Evolutionary conservation across 2,888 invertebrate genomes (phyloP).

Genomic region (Callyntrura sp.): DNA sequence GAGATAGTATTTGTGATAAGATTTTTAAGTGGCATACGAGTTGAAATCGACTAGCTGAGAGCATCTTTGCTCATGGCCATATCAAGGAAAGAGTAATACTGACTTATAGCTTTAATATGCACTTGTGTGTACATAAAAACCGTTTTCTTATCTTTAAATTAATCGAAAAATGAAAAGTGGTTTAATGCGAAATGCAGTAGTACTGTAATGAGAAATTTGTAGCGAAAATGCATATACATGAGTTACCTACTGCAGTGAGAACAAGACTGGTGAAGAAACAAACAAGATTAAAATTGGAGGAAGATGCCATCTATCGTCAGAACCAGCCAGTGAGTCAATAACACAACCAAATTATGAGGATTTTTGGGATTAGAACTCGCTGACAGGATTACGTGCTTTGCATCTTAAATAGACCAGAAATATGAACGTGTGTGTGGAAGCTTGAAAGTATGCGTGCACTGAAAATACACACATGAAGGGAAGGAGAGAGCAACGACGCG

Average conservation of each 20-base stretch:
- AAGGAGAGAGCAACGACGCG: no score
- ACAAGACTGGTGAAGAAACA: not conserved
- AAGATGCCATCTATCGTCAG: slow-evolving; percentile 8
- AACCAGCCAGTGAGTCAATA: not conserved
- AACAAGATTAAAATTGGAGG: not conserved
- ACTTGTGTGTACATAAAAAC: not conserved
- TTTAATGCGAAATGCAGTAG: no score
- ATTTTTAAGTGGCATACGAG: not conserved
- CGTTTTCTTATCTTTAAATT: slow-evolving; percentile 44
- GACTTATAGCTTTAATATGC: slow-evolving; percentile 19
- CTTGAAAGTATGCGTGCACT: no score
- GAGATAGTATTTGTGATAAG: slow-evolving; percentile 1
- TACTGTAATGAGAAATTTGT: not conserved
- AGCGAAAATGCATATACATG: not conserved
- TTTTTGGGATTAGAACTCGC: no score
- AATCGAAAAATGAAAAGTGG: no score
- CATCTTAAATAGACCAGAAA: no score
- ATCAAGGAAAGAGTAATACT: no score
- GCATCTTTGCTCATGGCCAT: slow-evolving; percentile 17
- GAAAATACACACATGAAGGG: no score
- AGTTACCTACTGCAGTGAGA: not conserved
- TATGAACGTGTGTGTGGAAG: no score
- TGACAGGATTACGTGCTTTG: no score
- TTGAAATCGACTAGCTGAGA: not conserved
- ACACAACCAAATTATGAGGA: no score